Base-by-base conservation (phyloP, 2,113 vertebrate species). In the Ceratotherium simum region DNA sequence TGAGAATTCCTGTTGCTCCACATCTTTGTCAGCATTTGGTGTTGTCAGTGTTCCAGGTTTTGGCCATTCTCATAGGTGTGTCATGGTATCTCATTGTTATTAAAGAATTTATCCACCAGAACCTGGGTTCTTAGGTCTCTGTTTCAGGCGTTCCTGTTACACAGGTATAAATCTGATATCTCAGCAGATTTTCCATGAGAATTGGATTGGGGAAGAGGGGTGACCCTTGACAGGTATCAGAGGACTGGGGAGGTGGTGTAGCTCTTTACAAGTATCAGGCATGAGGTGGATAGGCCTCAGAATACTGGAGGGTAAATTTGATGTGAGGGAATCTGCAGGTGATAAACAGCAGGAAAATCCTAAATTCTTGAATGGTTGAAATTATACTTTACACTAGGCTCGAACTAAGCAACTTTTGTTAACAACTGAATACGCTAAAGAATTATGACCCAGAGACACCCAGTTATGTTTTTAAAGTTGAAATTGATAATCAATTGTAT, bases 401-500 rank as follows among this genome's bases (percentile, higher is more conserved):
- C 14, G 27, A 76, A 25, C 60, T 9, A 69, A 48, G 42, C 39
- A 83, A 16, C 3, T 8, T 89, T 73, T 3, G 0, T 82, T 82
- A 90, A 73, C n/a, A 31, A 67, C 36, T 95, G 42, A 89, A 42
- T 90, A 16, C 12, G 27, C 69, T 82, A 42, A 73, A 64, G 14
- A 29, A 11, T 31, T 48, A 10, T 83, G 36, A 58, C 36, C 60
- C 36, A 48, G 79, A 90, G 36, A 75, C 1, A 83, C 8, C 16
- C 36, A 83, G 36, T 75, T 83, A 58, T 16, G 14, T 51, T 88
- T 96, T 91, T 56, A 86, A 95, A 87, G 48, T n/a, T 88, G 70
- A 36, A 76, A 54, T 39, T 80, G 78, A 46, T 39, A 58, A 58
- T 76, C 29, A 78, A 8, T 73, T 84, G 29, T 73, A 67, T 72